A percentile compares a stretch with the other conserved stretches of the same genome.
These are phyloP conservation scores for Perithous albicinctus DNA, from an alignment of 2,888 invertebrate species.

Conservation along the genomic window DNA sequence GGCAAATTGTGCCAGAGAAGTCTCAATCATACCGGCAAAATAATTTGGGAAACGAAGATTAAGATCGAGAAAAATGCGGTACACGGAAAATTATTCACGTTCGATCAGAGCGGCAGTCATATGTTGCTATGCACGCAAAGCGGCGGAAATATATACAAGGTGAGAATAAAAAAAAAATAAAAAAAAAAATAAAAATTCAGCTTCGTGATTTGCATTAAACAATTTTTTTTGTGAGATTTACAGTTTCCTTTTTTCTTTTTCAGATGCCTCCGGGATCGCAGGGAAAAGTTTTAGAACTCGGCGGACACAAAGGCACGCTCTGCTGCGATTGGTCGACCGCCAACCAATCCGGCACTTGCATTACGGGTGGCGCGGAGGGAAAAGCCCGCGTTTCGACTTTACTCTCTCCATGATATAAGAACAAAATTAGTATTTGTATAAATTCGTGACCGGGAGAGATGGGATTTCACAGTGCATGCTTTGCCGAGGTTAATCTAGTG, in stretches of 20 bases:
- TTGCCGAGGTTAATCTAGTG: conserved; percentile 57
- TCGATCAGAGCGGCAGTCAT: conserved; percentile 83
- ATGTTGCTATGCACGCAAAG: conserved; percentile 83
- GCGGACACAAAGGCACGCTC: conserved; percentile 86
- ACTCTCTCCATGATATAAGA: conserved; percentile 85
- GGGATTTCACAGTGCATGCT: conserved; percentile 37
- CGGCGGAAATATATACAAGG: conserved; percentile 84
- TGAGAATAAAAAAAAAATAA: conserved; percentile 67
- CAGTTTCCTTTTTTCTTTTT: conserved; percentile 59
- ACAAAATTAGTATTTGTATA: conserved; percentile 81
- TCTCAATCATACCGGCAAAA: conserved; percentile 85
- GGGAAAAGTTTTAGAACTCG: conserved; percentile 85
- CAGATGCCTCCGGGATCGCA: conserved; percentile 83
- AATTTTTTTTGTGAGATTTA: too few species aligned
- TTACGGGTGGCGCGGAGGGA: conserved; percentile 87
- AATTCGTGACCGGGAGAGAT: conserved; percentile 76
- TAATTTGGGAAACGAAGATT: conserved; percentile 82
- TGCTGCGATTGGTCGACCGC: conserved; percentile 88
- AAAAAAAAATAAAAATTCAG: background rate
- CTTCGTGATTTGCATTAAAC: too few species aligned
- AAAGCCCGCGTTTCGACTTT: conserved; percentile 87
- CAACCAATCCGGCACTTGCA: conserved; percentile 87
- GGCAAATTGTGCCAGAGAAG: conserved; percentile 82
- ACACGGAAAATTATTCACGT: conserved; percentile 83
- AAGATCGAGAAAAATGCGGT: conserved; percentile 83